Conservation (phyloP, 92 coral and sea anemone species). For the Micromussa lordhowensis region DNA sequence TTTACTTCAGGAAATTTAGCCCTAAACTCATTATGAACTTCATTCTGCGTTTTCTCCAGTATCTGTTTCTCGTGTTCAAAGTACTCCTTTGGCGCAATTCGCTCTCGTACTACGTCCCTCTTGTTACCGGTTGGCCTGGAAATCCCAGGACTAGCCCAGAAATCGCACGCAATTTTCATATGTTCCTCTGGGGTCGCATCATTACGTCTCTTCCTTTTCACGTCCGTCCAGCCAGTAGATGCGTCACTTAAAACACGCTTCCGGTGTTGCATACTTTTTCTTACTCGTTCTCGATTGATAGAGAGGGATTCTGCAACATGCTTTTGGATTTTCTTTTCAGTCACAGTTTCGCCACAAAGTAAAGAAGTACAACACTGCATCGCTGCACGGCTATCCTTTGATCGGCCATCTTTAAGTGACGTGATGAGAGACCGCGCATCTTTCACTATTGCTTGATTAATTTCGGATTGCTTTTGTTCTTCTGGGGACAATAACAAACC, state of each 20-base stretch:
- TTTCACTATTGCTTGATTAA: conserved; percentile 20
- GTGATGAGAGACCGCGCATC: conserved; percentile 15
- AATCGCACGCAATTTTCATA: conserved; percentile 35
- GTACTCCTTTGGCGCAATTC: conserved; percentile 53
- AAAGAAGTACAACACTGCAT: not conserved
- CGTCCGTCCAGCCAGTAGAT: conserved; percentile 39
- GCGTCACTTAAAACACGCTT: not conserved
- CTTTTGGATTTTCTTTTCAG: conserved; percentile 11
- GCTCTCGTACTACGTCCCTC: conserved; percentile 41
- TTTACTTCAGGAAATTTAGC: conserved; percentile 7
- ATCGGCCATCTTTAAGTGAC: not conserved
- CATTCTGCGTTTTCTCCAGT: conserved; percentile 33
- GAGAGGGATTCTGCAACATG: conserved; percentile 35
- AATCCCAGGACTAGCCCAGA: conserved; percentile 59
- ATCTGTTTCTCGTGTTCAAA: conserved; percentile 17
- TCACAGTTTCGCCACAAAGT: conserved; percentile 28
- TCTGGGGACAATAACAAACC: conserved; percentile 15
- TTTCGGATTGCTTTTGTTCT: not conserved
- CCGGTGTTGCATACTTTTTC: not conserved
- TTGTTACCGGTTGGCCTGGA: conserved; percentile 52
- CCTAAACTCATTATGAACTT: conserved; percentile 6
- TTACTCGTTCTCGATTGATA: conserved; percentile 20
- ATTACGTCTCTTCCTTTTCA: conserved; percentile 26
- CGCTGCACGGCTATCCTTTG: conserved; percentile 33
- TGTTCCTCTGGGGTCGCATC: conserved; percentile 41